Conservation (phyloP, 2,113 vertebrate species). For the Crotalus tigris region DNA sequence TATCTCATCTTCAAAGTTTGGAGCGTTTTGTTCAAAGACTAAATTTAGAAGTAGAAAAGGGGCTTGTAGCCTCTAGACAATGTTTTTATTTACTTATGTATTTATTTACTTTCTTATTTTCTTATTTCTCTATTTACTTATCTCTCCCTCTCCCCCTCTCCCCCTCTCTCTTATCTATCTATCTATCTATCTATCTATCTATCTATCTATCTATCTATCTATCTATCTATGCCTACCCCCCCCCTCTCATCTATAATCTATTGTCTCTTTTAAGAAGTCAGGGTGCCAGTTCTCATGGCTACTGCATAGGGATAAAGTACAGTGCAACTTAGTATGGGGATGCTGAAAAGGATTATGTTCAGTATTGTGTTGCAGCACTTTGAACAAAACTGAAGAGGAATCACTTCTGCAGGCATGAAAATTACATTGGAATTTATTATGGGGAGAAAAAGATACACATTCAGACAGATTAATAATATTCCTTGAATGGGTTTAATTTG, state of each 20-base stretch:
- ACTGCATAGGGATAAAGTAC: background rate
- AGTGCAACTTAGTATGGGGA: background rate
- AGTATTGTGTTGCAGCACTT: background rate
- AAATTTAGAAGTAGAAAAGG: background rate
- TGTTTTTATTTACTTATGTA: background rate
- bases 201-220: background rate
- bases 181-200: no score
- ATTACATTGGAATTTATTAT: background rate
- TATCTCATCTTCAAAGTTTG: background rate
- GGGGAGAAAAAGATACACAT: background rate
- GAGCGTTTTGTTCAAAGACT: background rate
- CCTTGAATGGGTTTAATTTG: background rate
- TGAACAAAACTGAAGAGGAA: background rate
- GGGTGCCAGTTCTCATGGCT: background rate
- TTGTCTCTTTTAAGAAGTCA: background rate
- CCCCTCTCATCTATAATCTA: background rate
- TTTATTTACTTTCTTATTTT: background rate
- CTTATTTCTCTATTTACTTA: background rate
- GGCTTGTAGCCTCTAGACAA: background rate
- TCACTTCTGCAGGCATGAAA: background rate
- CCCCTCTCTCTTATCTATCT: no score
- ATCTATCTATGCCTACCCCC: no score
- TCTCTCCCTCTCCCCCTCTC: no score
- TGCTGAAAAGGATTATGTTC: no score
- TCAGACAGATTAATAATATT: background rate